phyloP scores from a whole-genome alignment of 2,113 vertebrate species.

The Gracilinanus agilis region DNA sequence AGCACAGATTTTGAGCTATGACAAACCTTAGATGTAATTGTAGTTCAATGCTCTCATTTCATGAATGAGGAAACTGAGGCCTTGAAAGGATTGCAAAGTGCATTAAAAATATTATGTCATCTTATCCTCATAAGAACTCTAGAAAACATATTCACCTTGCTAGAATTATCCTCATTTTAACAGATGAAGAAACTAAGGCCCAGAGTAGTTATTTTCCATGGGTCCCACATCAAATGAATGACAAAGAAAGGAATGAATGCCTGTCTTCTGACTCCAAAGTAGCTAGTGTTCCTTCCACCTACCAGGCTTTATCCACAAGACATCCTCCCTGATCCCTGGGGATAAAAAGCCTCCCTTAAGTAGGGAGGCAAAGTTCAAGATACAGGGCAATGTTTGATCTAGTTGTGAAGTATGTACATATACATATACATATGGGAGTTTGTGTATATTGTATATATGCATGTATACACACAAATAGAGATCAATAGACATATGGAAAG shows the following conservation, averaged over 20 bases:
- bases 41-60: neutral
- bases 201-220: neutral
- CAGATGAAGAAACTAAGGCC: neutral
- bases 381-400: neutral
- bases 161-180: neutral
- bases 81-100: neutral
- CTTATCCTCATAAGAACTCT: neutral
- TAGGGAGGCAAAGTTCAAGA: neutral
- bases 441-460: too few species aligned
- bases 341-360: neutral
- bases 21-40: neutral
- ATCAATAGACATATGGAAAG: too few species aligned
- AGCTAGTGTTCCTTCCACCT: neutral
- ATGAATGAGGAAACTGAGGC: neutral
- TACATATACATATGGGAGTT: neutral
- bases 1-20: neutral
- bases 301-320: neutral
- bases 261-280: neutral
- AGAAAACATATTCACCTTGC: neutral
- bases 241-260: neutral
- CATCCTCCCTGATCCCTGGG: neutral
- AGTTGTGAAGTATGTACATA: neutral
- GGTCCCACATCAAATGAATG: neutral
- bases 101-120: neutral
- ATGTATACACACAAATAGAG: too few species aligned